A percentile compares a stretch with the other conserved stretches of the same genome.
Conservation (phyloP, 2,113 vertebrate species). For the Pteruthius melanotis region DNA sequence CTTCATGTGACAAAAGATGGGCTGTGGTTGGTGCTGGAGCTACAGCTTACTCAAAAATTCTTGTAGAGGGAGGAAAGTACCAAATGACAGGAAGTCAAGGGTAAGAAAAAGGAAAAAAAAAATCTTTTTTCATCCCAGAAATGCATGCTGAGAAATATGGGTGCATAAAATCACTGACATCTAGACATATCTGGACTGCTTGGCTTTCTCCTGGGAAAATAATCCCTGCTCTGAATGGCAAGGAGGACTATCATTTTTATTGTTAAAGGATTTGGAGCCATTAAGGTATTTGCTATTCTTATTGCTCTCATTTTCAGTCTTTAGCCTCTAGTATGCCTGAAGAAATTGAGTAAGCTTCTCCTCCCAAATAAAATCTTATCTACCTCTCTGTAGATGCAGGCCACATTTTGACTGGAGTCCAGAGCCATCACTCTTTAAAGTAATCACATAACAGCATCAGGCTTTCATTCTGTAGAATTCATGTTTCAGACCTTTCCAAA, state of each 20-base stretch:
- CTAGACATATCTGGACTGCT: neutral
- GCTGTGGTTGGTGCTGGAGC: neutral
- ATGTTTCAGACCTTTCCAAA: neutral
- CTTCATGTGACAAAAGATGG: fast-evolving
- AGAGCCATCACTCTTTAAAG: neutral
- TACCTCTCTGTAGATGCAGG: neutral
- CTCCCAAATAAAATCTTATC: neutral
- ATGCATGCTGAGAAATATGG: neutral
- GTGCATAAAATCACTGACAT: neutral
- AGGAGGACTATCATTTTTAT: neutral
- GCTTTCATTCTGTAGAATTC: neutral
- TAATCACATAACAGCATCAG: neutral
- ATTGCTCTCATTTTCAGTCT: neutral
- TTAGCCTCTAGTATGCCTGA: neutral
- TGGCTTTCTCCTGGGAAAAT: neutral
- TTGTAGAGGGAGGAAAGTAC: neutral
- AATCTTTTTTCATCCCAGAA: neutral
- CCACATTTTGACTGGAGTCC: neutral
- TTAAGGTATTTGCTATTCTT: neutral
- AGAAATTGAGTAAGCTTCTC: neutral
- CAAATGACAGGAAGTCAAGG: neutral
- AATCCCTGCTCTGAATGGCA: neutral
- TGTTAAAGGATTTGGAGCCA: neutral
- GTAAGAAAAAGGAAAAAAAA: neutral
- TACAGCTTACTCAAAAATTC: neutral